These are phyloP conservation scores for Tinea pellionella DNA, from an alignment of 2,888 invertebrate species.

Conservation along the genomic window DNA sequence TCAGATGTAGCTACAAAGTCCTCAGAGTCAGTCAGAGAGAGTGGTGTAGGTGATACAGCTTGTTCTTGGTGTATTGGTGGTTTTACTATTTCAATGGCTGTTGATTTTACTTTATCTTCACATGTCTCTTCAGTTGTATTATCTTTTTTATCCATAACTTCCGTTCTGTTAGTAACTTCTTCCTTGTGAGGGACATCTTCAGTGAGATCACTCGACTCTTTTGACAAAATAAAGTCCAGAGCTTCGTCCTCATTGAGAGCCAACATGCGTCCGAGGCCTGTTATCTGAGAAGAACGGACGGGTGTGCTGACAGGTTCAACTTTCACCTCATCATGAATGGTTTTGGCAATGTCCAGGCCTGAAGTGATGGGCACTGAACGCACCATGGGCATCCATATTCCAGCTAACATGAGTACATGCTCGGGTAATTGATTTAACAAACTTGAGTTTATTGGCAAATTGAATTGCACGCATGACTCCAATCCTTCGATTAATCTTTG, in stretches of 20 bases:
- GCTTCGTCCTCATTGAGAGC: slow-evolving; percentile 78
- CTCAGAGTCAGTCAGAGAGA: slow-evolving; percentile 30
- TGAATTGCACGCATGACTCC: slow-evolving; percentile 78
- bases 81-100: slow-evolving; percentile 30
- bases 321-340: slow-evolving; percentile 59
- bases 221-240: slow-evolving; percentile 74
- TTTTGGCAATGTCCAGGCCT: slow-evolving; percentile 83
- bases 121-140: neutral
- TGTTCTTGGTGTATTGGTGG: slow-evolving; percentile 41
- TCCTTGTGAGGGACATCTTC: slow-evolving; percentile 16
- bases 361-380: slow-evolving; percentile 80
- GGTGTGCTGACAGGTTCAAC: slow-evolving; percentile 45
- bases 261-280: slow-evolving; percentile 59
- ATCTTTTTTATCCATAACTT: no score
- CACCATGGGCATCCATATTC: slow-evolving; percentile 85
- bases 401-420: slow-evolving; percentile 84
- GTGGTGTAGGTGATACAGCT: slow-evolving; percentile 36
- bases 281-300: slow-evolving; percentile 37
- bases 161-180: neutral
- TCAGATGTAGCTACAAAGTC: slow-evolving; percentile 42
- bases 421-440: slow-evolving; percentile 91
- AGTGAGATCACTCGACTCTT: slow-evolving; percentile 40
- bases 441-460: slow-evolving; percentile 85
- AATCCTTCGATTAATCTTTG: slow-evolving; percentile 81
- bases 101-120: neutral